Evolutionary conservation across 2,797 vertebrate species (phyloP), one percentile per base, ranked within the genome.

Genomic region (Lacerta agilis): DNA sequence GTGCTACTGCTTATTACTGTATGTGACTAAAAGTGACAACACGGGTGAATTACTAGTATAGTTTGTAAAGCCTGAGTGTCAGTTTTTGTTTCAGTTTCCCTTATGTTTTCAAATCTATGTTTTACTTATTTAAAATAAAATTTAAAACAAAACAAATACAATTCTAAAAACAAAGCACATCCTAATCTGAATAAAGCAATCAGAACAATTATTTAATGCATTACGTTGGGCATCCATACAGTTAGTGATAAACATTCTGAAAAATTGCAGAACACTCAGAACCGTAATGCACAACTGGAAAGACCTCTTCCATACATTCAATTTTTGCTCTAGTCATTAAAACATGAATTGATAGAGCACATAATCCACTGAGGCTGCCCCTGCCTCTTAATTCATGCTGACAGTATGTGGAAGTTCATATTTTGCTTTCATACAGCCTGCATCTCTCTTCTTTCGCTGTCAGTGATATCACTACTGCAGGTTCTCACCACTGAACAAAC

Each of bases 11-110:
- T 93, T 94, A 96, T 94, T 55, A 55, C 49, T 55, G 13, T 94
- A 87, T 94, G 91, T 94, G 94, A 94, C 94, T 94, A 88, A 83
- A 92, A 86, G 95, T 93, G 93, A 96, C 92, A 91, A 41, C 86
- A 83, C 71, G 45, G 58, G 78, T 96, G 97, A 97, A 95, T 97
- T 97, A 97, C 86, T 10, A 11, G 79, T 85, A 92, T 81, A 80
- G 33, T 89, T 76, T 17, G 92, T 91, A 94, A 92, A 91, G 69
- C 85, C 88, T 92, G 15, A 94, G 87, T 83, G 92, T 92, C 88
- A 87, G 79, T 67, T 81, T 88, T 92, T 84, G 91, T 93, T 93
- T 90, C 87, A 92, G 66, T 83, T 93, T 91, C 58, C 82, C 93
- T 91, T 93, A 36, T 87, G 82, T 89, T 92, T 93, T 61, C 49